A percentile compares a stretch with the other conserved stretches of the same genome.
phyloP scores from a whole-genome alignment of 1,140 invertebrate genomes.

The Drosophila repletoides region DNA sequence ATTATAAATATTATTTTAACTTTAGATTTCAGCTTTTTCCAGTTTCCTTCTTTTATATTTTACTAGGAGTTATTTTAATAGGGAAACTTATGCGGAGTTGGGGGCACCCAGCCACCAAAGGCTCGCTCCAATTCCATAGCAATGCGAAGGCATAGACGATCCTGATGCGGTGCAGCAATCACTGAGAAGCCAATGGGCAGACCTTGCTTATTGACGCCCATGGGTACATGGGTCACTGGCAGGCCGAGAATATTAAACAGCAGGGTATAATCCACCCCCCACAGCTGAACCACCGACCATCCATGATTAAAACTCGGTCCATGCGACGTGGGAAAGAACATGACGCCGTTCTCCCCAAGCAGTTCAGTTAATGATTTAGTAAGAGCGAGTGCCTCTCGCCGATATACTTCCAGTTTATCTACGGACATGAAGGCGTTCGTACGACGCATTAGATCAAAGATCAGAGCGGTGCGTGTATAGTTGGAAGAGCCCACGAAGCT shows the following conservation, averaged over 20 bases:
- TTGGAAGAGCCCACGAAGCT: constrained; percentile 37
- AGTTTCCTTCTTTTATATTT: not conserved
- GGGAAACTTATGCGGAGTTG: constrained; percentile 49
- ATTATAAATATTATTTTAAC: not conserved
- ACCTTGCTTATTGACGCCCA: constrained; percentile 86
- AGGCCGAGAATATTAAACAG: constrained; percentile 90
- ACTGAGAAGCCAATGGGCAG: constrained; percentile 90
- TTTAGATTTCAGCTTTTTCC: not conserved
- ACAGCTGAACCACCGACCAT: constrained; percentile 84
- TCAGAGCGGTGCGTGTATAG: constrained; percentile 57
- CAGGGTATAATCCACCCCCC: constrained; percentile 87
- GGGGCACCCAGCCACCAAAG: constrained; percentile 90
- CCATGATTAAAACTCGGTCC: constrained; percentile 86
- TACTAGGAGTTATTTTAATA: constrained; percentile 1
- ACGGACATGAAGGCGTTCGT: constrained; percentile 56
- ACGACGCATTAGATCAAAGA: constrained; percentile 63
- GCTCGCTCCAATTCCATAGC: constrained; percentile 89
- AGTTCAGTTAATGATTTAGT: constrained; percentile 60
- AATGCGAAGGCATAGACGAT: constrained; percentile 89
- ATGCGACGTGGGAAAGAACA: constrained; percentile 90
- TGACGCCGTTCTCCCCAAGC: constrained; percentile 86
- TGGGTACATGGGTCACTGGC: constrained; percentile 89
- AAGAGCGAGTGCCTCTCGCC: constrained; percentile 20
- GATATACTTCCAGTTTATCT: constrained; percentile 36
- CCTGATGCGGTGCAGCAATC: constrained; percentile 86